These are phyloP conservation scores for Drosophila parabipectinata DNA, from an alignment of 1,140 invertebrate species.

Conservation along the genomic window DNA sequence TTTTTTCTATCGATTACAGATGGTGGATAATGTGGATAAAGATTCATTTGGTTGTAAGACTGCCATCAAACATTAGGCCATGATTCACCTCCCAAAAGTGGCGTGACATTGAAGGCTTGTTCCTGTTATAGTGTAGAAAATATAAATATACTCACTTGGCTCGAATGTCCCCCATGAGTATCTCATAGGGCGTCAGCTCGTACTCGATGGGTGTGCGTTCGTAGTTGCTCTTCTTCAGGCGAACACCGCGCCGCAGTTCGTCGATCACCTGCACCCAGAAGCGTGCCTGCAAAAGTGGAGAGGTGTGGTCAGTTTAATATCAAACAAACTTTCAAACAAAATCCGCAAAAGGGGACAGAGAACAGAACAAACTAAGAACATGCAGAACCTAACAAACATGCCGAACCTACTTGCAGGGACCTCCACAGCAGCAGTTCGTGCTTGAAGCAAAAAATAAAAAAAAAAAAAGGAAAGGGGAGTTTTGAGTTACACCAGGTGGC, in stretches of 20 bases:
- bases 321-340: not conserved
- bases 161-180: conserved; percentile 97
- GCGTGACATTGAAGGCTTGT: not conserved
- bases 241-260: conserved; percentile 92
- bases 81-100: not conserved
- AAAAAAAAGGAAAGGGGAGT: conserved; percentile 4
- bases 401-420: conserved; percentile 88
- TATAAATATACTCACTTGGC: conserved; percentile 86
- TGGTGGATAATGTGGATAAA: not conserved
- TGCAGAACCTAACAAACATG: conserved; percentile 6
- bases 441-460: conserved; percentile 51
- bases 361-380: conserved; percentile 5
- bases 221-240: conserved; percentile 95
- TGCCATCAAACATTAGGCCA: no score
- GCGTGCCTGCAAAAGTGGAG: conserved; percentile 88
- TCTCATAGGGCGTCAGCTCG: conserved; percentile 98
- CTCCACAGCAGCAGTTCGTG: conserved; percentile 90
- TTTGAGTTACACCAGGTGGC: conserved; percentile 16
- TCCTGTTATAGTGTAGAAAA: not conserved
- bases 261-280: conserved; percentile 98
- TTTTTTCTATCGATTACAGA: not conserved
- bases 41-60: not conserved
- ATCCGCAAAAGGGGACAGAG: not conserved
- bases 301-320: conserved; percentile 3
- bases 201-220: conserved; percentile 91